A percentile compares a stretch with the other conserved stretches of the same genome.
These are phyloP conservation scores for Phasia obesa DNA, from an alignment of 2,888 invertebrate genomes.

Conservation along the genomic window DNA sequence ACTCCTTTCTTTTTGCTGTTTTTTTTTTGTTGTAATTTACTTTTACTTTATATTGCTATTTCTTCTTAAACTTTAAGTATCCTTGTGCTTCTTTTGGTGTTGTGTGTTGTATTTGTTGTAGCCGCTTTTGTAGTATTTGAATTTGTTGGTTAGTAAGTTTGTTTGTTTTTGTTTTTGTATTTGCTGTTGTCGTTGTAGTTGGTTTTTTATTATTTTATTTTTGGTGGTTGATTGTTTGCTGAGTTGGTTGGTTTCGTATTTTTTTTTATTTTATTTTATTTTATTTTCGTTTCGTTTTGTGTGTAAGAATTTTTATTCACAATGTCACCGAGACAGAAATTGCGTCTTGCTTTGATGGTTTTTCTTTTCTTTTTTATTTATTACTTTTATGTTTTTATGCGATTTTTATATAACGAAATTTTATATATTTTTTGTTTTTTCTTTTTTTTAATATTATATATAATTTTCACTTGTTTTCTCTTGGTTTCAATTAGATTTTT, in stretches of 20 bases:
- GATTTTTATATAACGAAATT: constrained; percentile 46
- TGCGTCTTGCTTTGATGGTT: constrained; percentile 49
- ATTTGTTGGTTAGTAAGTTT: constrained; percentile 21
- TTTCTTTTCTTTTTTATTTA: constrained; percentile 39
- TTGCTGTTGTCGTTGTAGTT: background rate
- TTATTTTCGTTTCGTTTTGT: constrained; percentile 10
- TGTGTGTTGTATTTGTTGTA: constrained; percentile 16
- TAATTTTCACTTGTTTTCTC: constrained; percentile 1
- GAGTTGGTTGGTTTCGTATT: constrained; percentile 38
- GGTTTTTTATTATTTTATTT: background rate
- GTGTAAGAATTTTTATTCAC: constrained; percentile 41
- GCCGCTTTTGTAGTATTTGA: constrained; percentile 17
- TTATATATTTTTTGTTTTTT: background rate
- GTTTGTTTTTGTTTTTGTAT: constrained; percentile 6
- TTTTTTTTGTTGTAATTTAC: constrained; percentile 12
- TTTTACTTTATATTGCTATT: constrained; percentile 29
- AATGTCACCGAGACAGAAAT: constrained; percentile 47
- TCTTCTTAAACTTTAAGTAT: constrained; percentile 59
- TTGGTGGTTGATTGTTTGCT: constrained; percentile 45
- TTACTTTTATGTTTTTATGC: constrained; percentile 12
- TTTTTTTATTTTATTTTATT: background rate
- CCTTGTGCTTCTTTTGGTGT: constrained; percentile 35
- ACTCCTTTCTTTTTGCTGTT: constrained; percentile 16
- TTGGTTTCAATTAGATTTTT: constrained; percentile 7
- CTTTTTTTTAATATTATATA: constrained; percentile 1